Evolutionary conservation across 2,888 invertebrate species (phyloP).

Genomic region (Acanthopleura granulata): DNA sequence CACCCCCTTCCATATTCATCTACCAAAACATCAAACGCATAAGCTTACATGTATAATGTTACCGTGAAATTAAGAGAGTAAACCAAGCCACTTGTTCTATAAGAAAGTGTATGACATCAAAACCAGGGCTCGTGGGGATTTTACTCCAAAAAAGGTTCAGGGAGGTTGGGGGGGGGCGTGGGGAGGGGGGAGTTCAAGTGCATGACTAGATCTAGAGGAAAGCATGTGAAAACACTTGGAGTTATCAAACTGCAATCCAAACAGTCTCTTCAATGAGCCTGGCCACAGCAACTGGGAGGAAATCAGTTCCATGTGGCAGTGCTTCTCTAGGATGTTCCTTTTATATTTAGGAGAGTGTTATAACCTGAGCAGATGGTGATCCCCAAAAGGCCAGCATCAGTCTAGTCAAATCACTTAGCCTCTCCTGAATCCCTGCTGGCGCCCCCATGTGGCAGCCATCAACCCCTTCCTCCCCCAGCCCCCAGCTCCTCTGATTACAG

Average conservation of each 20-base stretch:
- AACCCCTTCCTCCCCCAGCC: not conserved
- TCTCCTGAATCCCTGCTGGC: not conserved
- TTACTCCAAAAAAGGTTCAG: no score
- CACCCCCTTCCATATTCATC: no score
- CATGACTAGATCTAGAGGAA: not conserved
- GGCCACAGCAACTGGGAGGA: not conserved
- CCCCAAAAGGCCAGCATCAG: not conserved
- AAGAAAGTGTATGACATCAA: no score
- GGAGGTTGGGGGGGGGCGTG: not conserved
- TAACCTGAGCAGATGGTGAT: conserved; percentile 18
- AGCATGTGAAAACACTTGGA: conserved; percentile 5
- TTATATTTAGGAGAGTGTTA: not conserved
- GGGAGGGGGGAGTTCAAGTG: not conserved
- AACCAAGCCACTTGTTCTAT: no score
- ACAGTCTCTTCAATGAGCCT: not conserved
- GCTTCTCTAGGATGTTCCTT: not conserved
- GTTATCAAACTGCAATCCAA: conserved; percentile 3
- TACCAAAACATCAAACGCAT: no score
- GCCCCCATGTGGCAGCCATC: conserved; percentile 5
- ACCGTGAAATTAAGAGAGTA: no score
- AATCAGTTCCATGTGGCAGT: conserved; percentile 3
- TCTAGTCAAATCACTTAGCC: conserved; percentile 15
- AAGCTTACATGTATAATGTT: no score
- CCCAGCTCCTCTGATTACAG: not conserved
- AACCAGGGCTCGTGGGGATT: no score